Evolutionary conservation across 1,140 invertebrate species (phyloP).

Genomic region (Brachystomella parvula): DNA sequence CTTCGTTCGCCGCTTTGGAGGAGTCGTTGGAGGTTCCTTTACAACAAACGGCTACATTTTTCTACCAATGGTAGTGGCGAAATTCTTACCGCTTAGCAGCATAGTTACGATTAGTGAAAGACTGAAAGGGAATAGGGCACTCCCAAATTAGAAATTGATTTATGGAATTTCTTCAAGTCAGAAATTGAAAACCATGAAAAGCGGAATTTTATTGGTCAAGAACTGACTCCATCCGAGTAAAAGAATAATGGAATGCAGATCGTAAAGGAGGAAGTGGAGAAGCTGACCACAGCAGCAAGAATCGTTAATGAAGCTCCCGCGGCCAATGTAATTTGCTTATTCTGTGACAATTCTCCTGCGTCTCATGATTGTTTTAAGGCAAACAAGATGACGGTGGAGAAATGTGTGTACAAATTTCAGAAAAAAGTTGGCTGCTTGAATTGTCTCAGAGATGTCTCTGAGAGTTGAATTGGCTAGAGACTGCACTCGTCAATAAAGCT

Average conservation of each 20-base stretch:
- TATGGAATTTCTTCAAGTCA: constrained; percentile 34
- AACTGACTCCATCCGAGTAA: not conserved
- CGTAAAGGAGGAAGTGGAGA: not conserved
- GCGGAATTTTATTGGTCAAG: constrained; percentile 30
- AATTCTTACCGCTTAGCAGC: constrained; percentile 39
- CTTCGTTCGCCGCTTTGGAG: no score
- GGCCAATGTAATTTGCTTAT: not conserved
- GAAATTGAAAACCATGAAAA: constrained; percentile 38
- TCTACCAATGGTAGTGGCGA: constrained; percentile 44
- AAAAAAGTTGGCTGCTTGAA: constrained; percentile 10
- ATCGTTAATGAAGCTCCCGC: not conserved
- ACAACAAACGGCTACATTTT: constrained; percentile 41
- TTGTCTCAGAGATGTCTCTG: constrained; percentile 2
- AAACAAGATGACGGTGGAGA: not conserved
- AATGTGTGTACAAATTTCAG: constrained; percentile 3
- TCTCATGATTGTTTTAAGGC: constrained; percentile 10
- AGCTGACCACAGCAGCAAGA: not conserved
- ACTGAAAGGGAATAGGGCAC: not conserved
- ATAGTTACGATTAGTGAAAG: not conserved
- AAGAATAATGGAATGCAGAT: not conserved
- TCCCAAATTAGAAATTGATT: constrained; percentile 1
- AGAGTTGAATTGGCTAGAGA: not conserved
- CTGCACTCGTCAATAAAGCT: not conserved
- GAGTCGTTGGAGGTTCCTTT: constrained; percentile 41
- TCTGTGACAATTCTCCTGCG: constrained; percentile 16